Conservation (phyloP, 2,797 vertebrate species). For the Manis javanica region DNA sequence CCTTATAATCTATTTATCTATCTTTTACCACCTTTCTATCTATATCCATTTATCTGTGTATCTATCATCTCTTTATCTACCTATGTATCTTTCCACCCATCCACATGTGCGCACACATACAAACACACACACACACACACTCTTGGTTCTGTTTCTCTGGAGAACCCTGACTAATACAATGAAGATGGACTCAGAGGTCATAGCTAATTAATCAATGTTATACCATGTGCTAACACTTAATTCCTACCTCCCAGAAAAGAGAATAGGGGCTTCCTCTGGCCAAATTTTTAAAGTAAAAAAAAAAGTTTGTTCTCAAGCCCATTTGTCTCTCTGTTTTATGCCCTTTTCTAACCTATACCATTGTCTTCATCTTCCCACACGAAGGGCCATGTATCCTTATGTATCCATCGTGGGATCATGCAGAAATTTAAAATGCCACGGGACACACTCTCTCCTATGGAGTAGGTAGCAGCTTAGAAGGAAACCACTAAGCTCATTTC, state of each 20-base stretch:
- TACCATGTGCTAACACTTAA: neutral
- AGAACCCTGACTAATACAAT: neutral
- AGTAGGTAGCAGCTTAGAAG: neutral
- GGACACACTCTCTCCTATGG: neutral
- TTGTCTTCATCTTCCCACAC: neutral
- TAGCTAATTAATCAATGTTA: neutral
- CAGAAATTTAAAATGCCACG: neutral
- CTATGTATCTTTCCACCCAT: too few species aligned
- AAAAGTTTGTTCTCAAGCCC: neutral
- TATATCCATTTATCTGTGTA: neutral
- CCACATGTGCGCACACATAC: neutral
- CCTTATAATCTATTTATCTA: neutral
- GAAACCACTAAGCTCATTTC: neutral
- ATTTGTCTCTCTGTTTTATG: neutral
- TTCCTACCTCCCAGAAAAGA: neutral
- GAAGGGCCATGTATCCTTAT: neutral
- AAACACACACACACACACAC: neutral
- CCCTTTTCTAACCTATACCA: neutral
- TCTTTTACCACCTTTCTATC: too few species aligned
- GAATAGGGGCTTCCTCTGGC: neutral
- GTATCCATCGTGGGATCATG: rapidly evolving
- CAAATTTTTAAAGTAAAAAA: neutral
- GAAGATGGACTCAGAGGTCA: neutral
- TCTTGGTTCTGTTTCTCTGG: neutral
- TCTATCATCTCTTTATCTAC: neutral